Percentiles rank a stretch among this genome's conserved stretches.
Conservation (phyloP, 1,140 invertebrate genomes). For the Apis dorsata region DNA sequence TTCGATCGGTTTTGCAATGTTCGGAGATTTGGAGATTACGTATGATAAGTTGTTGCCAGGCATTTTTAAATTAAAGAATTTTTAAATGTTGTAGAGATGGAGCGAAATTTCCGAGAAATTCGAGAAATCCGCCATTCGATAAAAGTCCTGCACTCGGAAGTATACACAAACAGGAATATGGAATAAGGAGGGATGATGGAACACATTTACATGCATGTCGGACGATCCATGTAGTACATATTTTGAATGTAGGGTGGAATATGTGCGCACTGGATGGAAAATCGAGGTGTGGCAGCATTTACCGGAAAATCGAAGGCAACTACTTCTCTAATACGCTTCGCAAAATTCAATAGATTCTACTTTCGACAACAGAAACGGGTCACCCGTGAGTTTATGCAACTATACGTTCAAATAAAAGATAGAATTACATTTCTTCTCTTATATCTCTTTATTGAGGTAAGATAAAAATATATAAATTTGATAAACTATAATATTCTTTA, state of each 20-base stretch:
- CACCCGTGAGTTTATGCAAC: conserved; percentile 5
- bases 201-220: not conserved
- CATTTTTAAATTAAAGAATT: not conserved
- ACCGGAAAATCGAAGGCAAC: conserved; percentile 51
- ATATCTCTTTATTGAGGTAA: no score
- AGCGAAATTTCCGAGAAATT: not conserved
- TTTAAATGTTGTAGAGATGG: not conserved
- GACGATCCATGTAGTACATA: not conserved
- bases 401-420: not conserved
- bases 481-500: no score
- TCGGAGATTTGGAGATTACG: not conserved
- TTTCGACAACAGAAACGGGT: conserved; percentile 40
- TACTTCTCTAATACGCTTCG: conserved; percentile 30
- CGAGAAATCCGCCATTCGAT: not conserved
- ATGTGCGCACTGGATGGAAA: conserved; percentile 40
- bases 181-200: not conserved
- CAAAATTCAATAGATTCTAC: conserved; percentile 44
- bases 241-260: conserved; percentile 38
- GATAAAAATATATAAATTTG: no score
- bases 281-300: conserved; percentile 33
- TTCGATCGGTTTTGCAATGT: not conserved
- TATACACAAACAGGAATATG: conserved; percentile 11
- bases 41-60: not conserved
- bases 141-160: no score
- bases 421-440: not conserved